phyloP scores from a whole-genome alignment of 2,888 invertebrate genomes.

The Andricus quercusramuli region DNA sequence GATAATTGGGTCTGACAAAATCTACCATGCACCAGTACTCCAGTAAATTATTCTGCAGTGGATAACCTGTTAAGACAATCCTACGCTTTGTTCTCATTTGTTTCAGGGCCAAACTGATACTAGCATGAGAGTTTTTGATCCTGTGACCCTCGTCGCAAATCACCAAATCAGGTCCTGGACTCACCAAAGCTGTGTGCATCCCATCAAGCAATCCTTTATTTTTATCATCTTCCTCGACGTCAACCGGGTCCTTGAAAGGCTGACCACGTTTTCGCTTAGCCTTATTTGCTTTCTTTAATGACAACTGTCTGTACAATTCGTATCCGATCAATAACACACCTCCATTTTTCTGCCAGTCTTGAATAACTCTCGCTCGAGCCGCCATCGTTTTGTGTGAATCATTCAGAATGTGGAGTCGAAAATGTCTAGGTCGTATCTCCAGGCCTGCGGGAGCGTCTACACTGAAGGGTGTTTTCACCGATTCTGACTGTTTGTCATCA shows the following conservation, averaged over 20 bases:
- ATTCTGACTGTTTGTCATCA: conserved; percentile 67
- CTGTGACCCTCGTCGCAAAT: conserved; percentile 98
- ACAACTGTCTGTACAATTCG: conserved; percentile 95
- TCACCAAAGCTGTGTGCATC: conserved; percentile 91
- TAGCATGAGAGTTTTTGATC: conserved; percentile 98
- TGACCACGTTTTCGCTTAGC: conserved; percentile 80
- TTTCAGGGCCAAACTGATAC: conserved; percentile 96
- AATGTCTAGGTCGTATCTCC: conserved; percentile 85
- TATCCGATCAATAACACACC: conserved; percentile 98
- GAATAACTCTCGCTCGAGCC: conserved; percentile 91
- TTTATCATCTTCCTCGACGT: conserved; percentile 81
- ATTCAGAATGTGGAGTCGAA: conserved; percentile 93
- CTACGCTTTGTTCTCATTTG: conserved; percentile 96
- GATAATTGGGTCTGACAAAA: conserved; percentile 97
- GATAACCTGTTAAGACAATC: conserved; percentile 98
- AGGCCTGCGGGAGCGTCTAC: conserved; percentile 72
- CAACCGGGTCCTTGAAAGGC: conserved; percentile 79
- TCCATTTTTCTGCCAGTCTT: conserved; percentile 92
- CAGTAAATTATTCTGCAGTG: conserved; percentile 97
- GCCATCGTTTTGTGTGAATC: conserved; percentile 95
- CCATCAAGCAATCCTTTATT: conserved; percentile 90
- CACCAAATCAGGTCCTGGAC: conserved; percentile 95
- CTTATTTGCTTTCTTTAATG: conserved; percentile 87
- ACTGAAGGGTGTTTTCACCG: conserved; percentile 69
- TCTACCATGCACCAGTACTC: conserved; percentile 99